Evolutionary conservation across 2,888 invertebrate species (phyloP), one percentile per base, ranked within the genome.

Genomic region (Cartodere bifasciata): DNA sequence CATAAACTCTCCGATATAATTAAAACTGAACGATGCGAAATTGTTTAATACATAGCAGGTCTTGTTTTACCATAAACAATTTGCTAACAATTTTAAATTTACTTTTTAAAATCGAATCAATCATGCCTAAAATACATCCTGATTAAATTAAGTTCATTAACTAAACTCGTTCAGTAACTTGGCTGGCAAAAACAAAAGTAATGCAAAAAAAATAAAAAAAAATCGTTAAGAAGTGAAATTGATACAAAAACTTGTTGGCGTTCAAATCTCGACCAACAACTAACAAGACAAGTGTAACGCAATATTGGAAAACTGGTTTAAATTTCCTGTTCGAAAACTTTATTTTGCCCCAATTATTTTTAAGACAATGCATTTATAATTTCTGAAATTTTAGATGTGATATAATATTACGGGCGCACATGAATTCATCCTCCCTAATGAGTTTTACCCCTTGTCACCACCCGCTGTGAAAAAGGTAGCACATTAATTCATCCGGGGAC

Each of bases 311-410:
- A 45, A 44, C 45, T 41, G 42, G 45, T 45, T 45, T 36, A 33
- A 39, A 37, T 45, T 46, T 43, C 46, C 42, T 43, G 42, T 39
- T 42, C 35, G 31, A 42, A 46, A 46, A 44, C 36, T 36, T 38
- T 38, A 39, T 33, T 41, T 40, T 38, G 43, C 43, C 41, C 43
- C 29, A 41, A 43, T 43, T 43, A 32, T 40, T n/a, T 41, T 39
- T 34, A 31, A 36, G 31, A 38, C 38, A 39, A 39, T 38, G 35
- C 35, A 28, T 35, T 39, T 36, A 33, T 32, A 28, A 36, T 32
- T 34, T 28, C 34, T 32, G 42, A 36, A 41, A 43, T 38, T 34
- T 33, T 36, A 43, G 37, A 43, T 25, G 7, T n/a, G n/a, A n/a
- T n/a, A n/a, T n/a, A n/a, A n/a, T n/a, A n/a, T n/a, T n/a, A n/a